phyloP scores from a whole-genome alignment of 1,140 invertebrate genomes.

The Lepidurus apus region DNA sequence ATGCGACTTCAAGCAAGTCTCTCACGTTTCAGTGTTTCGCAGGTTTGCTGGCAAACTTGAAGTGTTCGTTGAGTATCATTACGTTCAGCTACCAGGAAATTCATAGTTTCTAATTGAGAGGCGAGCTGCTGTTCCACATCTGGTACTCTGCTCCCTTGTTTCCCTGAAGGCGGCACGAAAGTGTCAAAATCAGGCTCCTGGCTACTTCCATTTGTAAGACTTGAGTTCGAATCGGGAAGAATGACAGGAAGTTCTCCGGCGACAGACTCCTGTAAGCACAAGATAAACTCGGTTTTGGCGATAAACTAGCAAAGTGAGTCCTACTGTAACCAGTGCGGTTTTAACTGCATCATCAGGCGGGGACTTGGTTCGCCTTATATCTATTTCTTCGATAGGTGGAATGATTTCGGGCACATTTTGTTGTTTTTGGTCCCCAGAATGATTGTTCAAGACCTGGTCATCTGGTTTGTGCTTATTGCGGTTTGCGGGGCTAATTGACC shows the following conservation, averaged over 20 bases:
- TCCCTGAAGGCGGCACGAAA: not conserved
- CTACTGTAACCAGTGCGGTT: not conserved
- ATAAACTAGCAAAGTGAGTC: too few relatives aligned
- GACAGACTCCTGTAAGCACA: not conserved
- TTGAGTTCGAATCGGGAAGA: not conserved
- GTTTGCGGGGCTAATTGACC: constrained; percentile 23
- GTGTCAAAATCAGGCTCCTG: not conserved
- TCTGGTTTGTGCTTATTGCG: not conserved
- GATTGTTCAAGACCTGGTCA: not conserved
- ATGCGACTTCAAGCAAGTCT: not conserved
- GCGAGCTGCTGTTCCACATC: constrained; percentile 1
- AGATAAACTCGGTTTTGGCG: not conserved
- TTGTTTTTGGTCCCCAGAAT: not conserved
- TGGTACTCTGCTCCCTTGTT: not conserved
- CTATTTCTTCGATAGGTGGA: not conserved
- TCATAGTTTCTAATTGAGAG: constrained; percentile 11
- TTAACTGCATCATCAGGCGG: not conserved
- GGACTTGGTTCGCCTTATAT: not conserved
- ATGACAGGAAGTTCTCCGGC: not conserved
- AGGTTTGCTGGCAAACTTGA: not conserved
- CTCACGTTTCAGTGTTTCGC: not conserved
- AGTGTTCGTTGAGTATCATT: constrained; percentile 23
- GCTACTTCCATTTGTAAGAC: not conserved
- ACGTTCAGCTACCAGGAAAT: constrained; percentile 13
- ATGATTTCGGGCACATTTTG: not conserved